Evolutionary conservation across 2,888 invertebrate species (phyloP).

Genomic region (Andricus curvator): DNA sequence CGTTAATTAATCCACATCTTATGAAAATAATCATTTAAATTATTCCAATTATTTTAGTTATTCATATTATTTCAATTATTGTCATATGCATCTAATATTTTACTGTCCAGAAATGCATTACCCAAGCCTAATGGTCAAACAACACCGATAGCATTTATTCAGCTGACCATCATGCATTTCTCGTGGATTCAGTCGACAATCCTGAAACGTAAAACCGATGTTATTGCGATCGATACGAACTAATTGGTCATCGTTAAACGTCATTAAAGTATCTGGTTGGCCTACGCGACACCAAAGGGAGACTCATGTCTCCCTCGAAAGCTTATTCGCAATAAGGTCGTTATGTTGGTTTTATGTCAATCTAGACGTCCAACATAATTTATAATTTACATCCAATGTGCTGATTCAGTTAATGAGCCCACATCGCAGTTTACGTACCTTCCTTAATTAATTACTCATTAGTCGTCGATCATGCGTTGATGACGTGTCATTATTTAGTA

Average conservation of each 20-base stretch:
- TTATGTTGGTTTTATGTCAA: background rate
- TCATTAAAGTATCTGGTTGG: slow-evolving; percentile 77
- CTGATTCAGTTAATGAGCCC: slow-evolving; percentile 2
- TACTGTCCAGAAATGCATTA: background rate
- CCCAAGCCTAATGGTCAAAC: slow-evolving; percentile 64
- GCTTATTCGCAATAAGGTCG: slow-evolving; percentile 13
- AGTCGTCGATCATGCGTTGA: background rate
- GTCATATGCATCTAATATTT: background rate
- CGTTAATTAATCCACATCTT: background rate
- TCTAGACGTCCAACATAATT: background rate
- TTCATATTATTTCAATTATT: background rate
- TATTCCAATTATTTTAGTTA: background rate
- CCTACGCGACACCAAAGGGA: slow-evolving; percentile 59
- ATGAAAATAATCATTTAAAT: background rate
- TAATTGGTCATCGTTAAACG: slow-evolving; percentile 76
- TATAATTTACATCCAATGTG: background rate
- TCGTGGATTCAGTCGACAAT: slow-evolving; percentile 48
- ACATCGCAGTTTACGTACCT: background rate
- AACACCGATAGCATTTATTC: slow-evolving; percentile 61
- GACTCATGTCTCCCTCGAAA: background rate
- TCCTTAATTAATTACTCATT: background rate
- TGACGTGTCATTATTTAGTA: background rate
- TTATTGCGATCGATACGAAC: slow-evolving; percentile 65
- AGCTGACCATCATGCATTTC: slow-evolving; percentile 24
- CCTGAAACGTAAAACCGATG: slow-evolving; percentile 66